Conservation (phyloP, 2,888 invertebrate species). For the Prostheceraeus crozeri region DNA sequence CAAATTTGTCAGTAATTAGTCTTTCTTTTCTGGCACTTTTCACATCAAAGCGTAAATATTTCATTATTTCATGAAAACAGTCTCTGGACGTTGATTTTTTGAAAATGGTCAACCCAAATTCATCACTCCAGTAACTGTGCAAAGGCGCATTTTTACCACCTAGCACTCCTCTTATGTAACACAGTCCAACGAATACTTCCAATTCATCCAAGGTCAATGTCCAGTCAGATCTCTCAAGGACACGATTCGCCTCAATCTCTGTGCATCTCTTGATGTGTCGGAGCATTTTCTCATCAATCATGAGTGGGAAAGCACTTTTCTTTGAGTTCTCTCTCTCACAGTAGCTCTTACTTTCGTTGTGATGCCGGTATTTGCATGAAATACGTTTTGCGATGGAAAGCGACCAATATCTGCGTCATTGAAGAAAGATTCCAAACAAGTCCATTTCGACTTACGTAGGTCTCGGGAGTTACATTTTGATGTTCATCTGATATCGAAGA, state of each 20-base stretch:
- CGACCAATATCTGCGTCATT: too few relatives aligned
- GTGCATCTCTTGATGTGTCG: slow-evolving; percentile 2
- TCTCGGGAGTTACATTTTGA: too few relatives aligned
- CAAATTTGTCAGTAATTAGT: slow-evolving; percentile 14
- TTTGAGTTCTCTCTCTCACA: too few relatives aligned
- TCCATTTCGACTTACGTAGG: too few relatives aligned
- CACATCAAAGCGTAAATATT: slow-evolving; percentile 2
- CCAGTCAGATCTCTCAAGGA: not conserved
- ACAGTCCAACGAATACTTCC: not conserved
- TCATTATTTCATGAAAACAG: slow-evolving; percentile 15
- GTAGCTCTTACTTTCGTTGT: too few relatives aligned
- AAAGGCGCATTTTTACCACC: slow-evolving; percentile 15
- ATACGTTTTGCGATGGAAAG: too few relatives aligned
- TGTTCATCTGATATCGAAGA: too few relatives aligned
- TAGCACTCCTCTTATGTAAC: not conserved
- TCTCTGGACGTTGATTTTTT: not conserved
- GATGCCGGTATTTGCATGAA: too few relatives aligned
- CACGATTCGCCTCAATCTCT: not conserved
- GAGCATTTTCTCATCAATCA: too few relatives aligned
- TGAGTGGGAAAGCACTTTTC: too few relatives aligned
- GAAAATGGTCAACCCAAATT: not conserved
- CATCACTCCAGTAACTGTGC: not conserved
- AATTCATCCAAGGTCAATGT: not conserved
- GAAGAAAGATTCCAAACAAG: too few relatives aligned
- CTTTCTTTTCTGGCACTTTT: not conserved